These are phyloP conservation scores for Orchesella cincta DNA, from an alignment of 1,140 invertebrate species.

Conservation along the genomic window DNA sequence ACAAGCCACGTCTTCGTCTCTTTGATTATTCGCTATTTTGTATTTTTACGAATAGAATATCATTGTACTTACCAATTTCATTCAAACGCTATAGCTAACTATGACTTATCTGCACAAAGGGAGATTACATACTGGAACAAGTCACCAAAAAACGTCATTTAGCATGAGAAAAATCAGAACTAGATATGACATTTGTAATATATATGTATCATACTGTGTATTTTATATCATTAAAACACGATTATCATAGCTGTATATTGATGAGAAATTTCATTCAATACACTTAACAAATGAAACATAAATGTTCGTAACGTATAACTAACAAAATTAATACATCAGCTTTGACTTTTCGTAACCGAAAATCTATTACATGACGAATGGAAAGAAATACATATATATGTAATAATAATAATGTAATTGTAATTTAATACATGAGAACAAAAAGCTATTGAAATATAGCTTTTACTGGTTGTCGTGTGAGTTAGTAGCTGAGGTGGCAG, in stretches of 20 bases:
- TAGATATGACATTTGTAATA: slow-evolving; percentile 21
- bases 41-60: slow-evolving; percentile 28
- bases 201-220: background rate
- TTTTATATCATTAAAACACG: slow-evolving; percentile 25
- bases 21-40: slow-evolving; percentile 2
- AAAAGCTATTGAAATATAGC: background rate
- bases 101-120: slow-evolving; percentile 26
- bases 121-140: slow-evolving; percentile 28
- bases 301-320: background rate
- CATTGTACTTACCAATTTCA: slow-evolving; percentile 27
- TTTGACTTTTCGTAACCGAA: slow-evolving; percentile 8
- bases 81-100: background rate
- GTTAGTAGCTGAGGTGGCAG: slow-evolving; percentile 26
- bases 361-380: slow-evolving; percentile 8
- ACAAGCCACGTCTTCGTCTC: slow-evolving; percentile 8
- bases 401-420: background rate
- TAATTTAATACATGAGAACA: slow-evolving; percentile 24
- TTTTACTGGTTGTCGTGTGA: slow-evolving; percentile 24
- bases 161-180: background rate
- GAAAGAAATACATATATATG: slow-evolving; percentile 1
- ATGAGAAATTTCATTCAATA: background rate
- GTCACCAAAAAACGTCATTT: slow-evolving; percentile 10
- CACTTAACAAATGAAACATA: background rate
- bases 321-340: slow-evolving; percentile 22
- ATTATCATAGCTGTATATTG: slow-evolving; percentile 29